A percentile compares a stretch with the other conserved stretches of the same genome.
Conservation (phyloP, 2,797 vertebrate genomes). For the Distichodus sexfasciatus region DNA sequence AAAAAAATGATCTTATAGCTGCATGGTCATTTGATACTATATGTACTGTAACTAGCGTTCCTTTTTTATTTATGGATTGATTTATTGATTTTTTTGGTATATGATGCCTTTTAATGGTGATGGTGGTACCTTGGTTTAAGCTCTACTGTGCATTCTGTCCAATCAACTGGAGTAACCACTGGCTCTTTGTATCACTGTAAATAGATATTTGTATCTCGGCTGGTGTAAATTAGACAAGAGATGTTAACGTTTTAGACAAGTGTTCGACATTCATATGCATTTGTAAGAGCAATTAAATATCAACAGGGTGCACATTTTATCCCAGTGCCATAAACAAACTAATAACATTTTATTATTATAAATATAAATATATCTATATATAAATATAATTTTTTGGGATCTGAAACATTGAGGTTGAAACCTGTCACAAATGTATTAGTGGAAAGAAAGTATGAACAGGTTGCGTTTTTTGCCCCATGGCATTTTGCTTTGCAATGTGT, state of each 20-base stretch:
- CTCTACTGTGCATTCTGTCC: constrained; percentile 41
- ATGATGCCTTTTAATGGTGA: constrained; percentile 83
- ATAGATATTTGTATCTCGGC: constrained; percentile 53
- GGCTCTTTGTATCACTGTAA: constrained; percentile 65
- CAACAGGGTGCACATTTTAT: constrained; percentile 31
- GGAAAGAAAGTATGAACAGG: constrained; percentile 14
- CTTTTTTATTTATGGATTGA: constrained; percentile 48
- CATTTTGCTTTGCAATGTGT: constrained; percentile 40
- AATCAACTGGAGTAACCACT: constrained; percentile 57
- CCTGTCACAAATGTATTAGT: constrained; percentile 20
- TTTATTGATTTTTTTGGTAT: constrained; percentile 78
- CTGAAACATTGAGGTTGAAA: neutral
- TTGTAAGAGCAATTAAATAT: constrained; percentile 7
- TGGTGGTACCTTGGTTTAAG: constrained; percentile 84
- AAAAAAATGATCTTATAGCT: constrained; percentile 69
- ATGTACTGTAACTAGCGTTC: constrained; percentile 48
- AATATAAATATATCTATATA: too few relatives aligned
- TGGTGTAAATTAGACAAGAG: constrained; percentile 27
- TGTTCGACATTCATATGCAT: constrained; percentile 17
- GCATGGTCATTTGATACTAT: constrained; percentile 83
- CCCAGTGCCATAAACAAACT: constrained; percentile 24
- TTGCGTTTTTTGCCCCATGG: constrained; percentile 13
- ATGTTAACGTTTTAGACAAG: constrained; percentile 11
- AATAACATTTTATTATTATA: neutral
- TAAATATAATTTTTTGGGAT: neutral